phyloP scores from a whole-genome alignment of 2,113 vertebrate genomes.

The Steatornis caripensis region DNA sequence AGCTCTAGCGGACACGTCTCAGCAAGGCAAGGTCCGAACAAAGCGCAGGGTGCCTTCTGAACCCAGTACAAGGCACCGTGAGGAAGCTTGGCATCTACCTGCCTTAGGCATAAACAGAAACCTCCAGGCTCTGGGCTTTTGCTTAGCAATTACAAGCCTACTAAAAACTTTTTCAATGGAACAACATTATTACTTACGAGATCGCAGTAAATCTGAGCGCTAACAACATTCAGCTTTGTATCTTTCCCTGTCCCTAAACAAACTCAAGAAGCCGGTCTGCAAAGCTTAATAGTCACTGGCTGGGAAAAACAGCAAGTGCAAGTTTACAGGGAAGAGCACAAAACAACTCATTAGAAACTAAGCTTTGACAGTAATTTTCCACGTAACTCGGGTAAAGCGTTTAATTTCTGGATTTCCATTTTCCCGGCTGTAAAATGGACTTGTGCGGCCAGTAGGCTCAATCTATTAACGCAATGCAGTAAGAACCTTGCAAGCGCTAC shows the following conservation, averaged over 20 bases:
- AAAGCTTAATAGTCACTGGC: not conserved
- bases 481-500: not conserved
- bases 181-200: not conserved
- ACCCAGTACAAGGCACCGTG: rapidly evolving
- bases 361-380: not conserved
- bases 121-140: not conserved
- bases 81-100: not conserved
- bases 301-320: not conserved
- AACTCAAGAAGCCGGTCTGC: not conserved
- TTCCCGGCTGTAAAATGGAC: not conserved
- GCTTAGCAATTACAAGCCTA: not conserved
- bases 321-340: not conserved
- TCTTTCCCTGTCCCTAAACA: not conserved
- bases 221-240: not conserved
- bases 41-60: not conserved
- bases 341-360: not conserved
- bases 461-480: not conserved
- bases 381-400: not conserved
- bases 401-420: not conserved
- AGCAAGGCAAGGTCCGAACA: not conserved
- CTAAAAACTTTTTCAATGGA: not conserved
- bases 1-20: not conserved
- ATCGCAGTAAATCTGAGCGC: not conserved
- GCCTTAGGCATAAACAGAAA: not conserved
- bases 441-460: not conserved